Percentiles rank a stretch among this genome's conserved stretches.
Evolutionary conservation across 2,113 vertebrate species (phyloP).

Genomic region (Pachycephala philippinensis): DNA sequence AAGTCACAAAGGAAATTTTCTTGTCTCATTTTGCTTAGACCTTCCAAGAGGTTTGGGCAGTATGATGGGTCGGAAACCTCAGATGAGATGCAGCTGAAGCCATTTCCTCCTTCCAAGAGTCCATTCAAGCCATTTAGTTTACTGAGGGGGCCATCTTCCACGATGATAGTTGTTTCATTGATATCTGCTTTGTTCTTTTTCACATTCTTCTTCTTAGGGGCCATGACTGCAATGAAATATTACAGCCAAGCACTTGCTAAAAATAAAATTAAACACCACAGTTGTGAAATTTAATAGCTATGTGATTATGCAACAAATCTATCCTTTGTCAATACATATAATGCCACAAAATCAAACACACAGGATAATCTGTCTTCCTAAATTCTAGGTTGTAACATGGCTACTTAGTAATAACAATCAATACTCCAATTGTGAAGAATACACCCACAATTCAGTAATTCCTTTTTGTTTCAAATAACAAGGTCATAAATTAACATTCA

Average conservation of each 20-base stretch:
- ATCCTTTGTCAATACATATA: neutral
- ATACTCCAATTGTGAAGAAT: neutral
- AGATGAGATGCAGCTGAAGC: constrained; percentile 93
- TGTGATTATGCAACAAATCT: neutral
- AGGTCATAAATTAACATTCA: neutral
- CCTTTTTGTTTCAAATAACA: neutral
- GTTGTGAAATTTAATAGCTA: constrained; percentile 12
- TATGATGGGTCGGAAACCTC: constrained; percentile 89
- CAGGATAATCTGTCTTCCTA: neutral
- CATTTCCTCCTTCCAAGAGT: constrained; percentile 90
- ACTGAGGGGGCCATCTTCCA: constrained; percentile 89
- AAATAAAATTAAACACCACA: constrained; percentile 28
- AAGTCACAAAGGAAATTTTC: constrained; percentile 95
- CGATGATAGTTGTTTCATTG: constrained; percentile 89
- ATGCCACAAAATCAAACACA: neutral
- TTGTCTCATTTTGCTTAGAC: constrained; percentile 90
- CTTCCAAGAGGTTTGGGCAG: constrained; percentile 91
- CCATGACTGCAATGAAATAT: constrained; percentile 87
- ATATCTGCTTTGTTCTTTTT: constrained; percentile 93
- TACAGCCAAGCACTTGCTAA: constrained; percentile 80
- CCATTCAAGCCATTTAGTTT: constrained; percentile 91
- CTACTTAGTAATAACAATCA: neutral
- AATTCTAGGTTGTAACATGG: neutral
- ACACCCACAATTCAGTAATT: neutral
- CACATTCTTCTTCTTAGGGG: constrained; percentile 95